phyloP scores from a whole-genome alignment of 2,113 vertebrate genomes.

The Nematolebias whitei region DNA sequence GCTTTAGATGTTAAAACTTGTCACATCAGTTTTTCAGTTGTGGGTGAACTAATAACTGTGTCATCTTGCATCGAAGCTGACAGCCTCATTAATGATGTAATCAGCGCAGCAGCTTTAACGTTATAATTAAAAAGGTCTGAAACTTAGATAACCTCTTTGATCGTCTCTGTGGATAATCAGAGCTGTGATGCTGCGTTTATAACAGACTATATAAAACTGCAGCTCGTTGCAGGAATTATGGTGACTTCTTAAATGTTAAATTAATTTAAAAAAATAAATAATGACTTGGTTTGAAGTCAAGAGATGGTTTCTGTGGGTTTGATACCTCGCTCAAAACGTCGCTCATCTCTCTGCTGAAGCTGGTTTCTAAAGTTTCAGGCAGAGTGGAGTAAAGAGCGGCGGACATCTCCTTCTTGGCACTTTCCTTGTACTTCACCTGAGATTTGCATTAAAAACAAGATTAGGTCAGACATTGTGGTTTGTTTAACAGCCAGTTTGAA shows the following conservation, averaged over 20 bases:
- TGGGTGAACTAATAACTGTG: not conserved
- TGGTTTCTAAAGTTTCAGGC: slow-evolving; percentile 86
- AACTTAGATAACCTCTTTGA: slow-evolving; percentile 21
- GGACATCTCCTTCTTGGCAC: slow-evolving; percentile 78
- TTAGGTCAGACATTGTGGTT: not conserved
- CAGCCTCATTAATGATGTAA: not conserved
- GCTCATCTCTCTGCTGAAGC: slow-evolving; percentile 81
- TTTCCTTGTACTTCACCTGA: slow-evolving; percentile 86
- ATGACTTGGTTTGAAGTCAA: not conserved
- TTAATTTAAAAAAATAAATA: not conserved
- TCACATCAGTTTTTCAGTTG: fast-evolving
- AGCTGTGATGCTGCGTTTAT: not conserved
- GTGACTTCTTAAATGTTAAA: not conserved
- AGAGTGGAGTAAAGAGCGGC: slow-evolving; percentile 83
- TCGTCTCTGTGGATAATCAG: slow-evolving; percentile 20
- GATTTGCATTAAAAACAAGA: not conserved
- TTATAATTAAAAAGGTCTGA: slow-evolving; percentile 17
- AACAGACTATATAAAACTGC: not conserved
- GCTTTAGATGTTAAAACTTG: too few species aligned
- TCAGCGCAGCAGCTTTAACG: not conserved
- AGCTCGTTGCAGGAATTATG: not conserved
- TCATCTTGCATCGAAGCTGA: not conserved
- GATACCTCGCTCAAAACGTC: slow-evolving; percentile 57
- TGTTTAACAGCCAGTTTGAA: not conserved
- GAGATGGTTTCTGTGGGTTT: not conserved